These are phyloP conservation scores for Pinna nobilis DNA, from an alignment of 1,140 invertebrate species.

Conservation along the genomic window DNA sequence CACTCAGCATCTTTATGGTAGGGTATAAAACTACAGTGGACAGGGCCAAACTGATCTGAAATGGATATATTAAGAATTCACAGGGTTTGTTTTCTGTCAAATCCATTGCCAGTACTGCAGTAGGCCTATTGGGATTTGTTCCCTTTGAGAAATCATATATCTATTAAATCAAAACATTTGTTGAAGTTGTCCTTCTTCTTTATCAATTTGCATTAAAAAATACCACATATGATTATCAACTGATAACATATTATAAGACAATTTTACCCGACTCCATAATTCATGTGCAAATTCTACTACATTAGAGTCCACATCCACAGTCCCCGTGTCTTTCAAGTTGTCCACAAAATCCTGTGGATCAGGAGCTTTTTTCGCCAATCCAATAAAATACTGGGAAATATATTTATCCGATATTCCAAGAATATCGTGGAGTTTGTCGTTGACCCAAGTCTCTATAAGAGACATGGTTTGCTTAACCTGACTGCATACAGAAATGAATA, in stretches of 20 bases:
- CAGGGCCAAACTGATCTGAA: too few species aligned
- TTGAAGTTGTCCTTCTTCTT: not conserved
- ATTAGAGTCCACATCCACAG: slow-evolving; percentile 74
- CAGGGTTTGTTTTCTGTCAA: too few species aligned
- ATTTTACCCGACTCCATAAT: slow-evolving; percentile 72
- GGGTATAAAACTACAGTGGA: too few species aligned
- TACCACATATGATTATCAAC: not conserved
- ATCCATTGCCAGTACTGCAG: too few species aligned
- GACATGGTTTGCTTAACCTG: not conserved
- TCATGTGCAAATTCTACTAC: slow-evolving; percentile 72
- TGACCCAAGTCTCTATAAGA: slow-evolving; percentile 75
- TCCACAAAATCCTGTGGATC: slow-evolving; percentile 73
- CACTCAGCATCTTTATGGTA: too few species aligned
- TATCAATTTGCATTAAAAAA: too few species aligned
- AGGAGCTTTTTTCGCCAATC: slow-evolving; percentile 74
- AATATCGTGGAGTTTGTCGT: slow-evolving; percentile 77
- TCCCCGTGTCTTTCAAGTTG: slow-evolving; percentile 74
- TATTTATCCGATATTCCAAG: slow-evolving; percentile 78
- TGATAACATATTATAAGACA: not conserved
- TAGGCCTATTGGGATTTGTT: too few species aligned
- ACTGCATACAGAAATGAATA: not conserved
- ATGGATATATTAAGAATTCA: too few species aligned
- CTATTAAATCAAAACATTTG: not conserved
- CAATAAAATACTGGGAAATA: slow-evolving; percentile 77
- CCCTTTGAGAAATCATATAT: too few species aligned